phyloP scores from a whole-genome alignment of 2,888 invertebrate species.

The Biston stratarius region DNA sequence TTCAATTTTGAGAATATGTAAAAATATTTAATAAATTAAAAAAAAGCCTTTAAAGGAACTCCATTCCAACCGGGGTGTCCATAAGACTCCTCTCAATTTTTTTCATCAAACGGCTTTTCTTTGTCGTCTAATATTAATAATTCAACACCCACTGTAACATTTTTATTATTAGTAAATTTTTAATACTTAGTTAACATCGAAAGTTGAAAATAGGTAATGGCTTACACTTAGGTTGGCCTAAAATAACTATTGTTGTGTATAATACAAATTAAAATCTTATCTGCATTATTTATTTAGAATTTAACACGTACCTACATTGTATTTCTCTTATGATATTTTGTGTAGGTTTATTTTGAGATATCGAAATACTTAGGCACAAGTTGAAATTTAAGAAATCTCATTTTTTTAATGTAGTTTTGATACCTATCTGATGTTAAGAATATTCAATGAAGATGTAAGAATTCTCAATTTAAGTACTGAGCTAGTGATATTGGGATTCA shows the following conservation, averaged over 20 bases:
- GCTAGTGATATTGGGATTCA: constrained; percentile 27
- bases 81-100: too few species aligned
- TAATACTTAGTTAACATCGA: background rate
- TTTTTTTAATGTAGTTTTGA: constrained; percentile 27
- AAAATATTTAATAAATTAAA: too few species aligned
- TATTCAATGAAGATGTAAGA: constrained; percentile 16
- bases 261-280: background rate
- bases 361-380: constrained; percentile 8
- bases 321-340: constrained; percentile 1
- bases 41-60: too few species aligned
- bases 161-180: too few species aligned
- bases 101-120: too few species aligned
- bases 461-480: constrained; percentile 30
- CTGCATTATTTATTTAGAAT: background rate
- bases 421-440: constrained; percentile 6
- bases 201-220: constrained; percentile 36
- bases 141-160: too few species aligned
- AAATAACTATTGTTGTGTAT: constrained; percentile 20
- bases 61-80: too few species aligned
- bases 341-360: constrained; percentile 11
- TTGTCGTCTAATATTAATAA: too few species aligned
- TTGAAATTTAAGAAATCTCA: constrained; percentile 19
- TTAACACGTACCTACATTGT: background rate
- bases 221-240: constrained; percentile 46
- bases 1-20: too few species aligned